Evolutionary conservation across 1,140 invertebrate species (phyloP).

Genomic region (Ceratina australensis): DNA sequence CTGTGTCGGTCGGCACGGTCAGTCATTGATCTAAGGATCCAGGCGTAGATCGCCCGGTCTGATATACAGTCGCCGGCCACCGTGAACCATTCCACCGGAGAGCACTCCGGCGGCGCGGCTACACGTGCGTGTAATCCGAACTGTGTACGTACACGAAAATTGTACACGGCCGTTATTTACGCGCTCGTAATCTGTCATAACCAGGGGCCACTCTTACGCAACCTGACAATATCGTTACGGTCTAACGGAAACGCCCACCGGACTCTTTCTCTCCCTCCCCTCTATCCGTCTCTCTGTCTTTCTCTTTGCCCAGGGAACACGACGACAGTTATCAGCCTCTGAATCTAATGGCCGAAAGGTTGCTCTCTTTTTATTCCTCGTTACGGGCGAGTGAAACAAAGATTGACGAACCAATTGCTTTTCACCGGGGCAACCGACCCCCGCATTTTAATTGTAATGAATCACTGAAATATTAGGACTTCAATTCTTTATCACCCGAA

Average conservation of each 20-base stretch:
- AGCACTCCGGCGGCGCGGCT: conserved; percentile 12
- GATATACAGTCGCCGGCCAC: conserved; percentile 62
- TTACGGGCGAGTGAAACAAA: no score
- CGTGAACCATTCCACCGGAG: conserved; percentile 18
- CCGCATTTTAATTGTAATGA: no score
- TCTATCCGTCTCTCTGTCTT: neutral
- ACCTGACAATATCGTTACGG: conserved; percentile 68
- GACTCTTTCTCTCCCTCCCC: neutral
- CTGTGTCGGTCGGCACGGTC: conserved; percentile 68
- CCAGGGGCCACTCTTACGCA: conserved; percentile 58
- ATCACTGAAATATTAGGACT: no score
- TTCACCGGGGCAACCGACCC: no score
- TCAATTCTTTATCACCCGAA: no score
- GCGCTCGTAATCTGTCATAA: conserved; percentile 68
- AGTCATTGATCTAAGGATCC: conserved; percentile 75
- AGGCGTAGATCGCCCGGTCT: conserved; percentile 67
- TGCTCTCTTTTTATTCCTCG: no score
- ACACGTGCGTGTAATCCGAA: neutral
- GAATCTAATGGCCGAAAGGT: conserved; percentile 46
- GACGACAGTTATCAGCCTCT: conserved; percentile 58
- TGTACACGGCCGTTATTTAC: conserved; percentile 60
- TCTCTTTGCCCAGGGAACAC: neutral
- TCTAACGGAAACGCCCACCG: conserved; percentile 60
- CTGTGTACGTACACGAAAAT: conserved; percentile 53
- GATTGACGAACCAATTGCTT: no score